Base-by-base conservation (phyloP, 2,113 vertebrate species). In the Dolichallabes microphthalmus region DNA sequence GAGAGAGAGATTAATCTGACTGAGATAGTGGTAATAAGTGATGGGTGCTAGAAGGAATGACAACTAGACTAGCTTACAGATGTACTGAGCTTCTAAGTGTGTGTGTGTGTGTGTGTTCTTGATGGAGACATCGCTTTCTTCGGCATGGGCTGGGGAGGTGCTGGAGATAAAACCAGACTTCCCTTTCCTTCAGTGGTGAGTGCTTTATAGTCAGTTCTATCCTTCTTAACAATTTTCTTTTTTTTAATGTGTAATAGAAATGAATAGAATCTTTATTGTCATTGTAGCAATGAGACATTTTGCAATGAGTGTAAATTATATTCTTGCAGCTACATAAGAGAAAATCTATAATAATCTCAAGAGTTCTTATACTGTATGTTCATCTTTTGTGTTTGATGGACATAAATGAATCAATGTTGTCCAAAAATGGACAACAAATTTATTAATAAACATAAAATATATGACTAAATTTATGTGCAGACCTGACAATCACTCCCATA, bases 21-120 rank as follows among this genome's bases (percentile, higher is more conserved):
- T 27, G 80, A 61, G 64, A 69, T 30, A 76, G 82, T 69, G 57
- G 81, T 83, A 63, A 78, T 83, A 13, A 53, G 53, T 61, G 74
- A 78, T 79, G 13, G 63, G 35, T 61, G 19, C 4, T 35, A 22
- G 63, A 17, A 57, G 61, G 32, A 77, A 69, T 20, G 52, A 52
- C 55, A 15, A 27, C 30, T 71, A 22, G 57, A 80, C 14, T 19
- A 61, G 57, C 73, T 45, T 39, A 53, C 17, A 39, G 4, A 80
- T 52, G 58, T 20, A 53, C 45, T 60, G 22, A 35, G 52, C 2
- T 32, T 73, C 10, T 57, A 22, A 60, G 58, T 80, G 64, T 71
- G 55, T 25, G 39, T 50, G 11, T 17, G 13, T n/a, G 20, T 63
- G 58, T 63, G n/a, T 35, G 50, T 69, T 14, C 35, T 66, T 68